Percentiles rank a stretch among this genome's conserved stretches.
phyloP scores from a whole-genome alignment of 2,888 invertebrate genomes.

The Muscina levida region DNA sequence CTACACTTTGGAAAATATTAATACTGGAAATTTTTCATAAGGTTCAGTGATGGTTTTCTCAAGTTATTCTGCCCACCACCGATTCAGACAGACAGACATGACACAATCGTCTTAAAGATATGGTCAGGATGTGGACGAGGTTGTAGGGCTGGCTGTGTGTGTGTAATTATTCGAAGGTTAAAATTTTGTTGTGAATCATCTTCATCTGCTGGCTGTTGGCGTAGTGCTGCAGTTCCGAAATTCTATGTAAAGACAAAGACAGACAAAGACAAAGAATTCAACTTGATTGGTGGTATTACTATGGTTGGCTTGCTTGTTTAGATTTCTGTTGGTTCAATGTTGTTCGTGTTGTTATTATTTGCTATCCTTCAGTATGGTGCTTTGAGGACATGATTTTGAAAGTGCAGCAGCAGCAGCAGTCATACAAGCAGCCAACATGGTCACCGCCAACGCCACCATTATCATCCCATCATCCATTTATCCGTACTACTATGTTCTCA shows the following conservation, averaged over 20 bases:
- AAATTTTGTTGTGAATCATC: slow-evolving; percentile 16
- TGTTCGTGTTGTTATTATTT: background rate
- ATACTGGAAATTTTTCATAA: no score
- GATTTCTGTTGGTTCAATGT: background rate
- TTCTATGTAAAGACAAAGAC: background rate
- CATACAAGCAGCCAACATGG: no score
- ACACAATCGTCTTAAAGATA: no score
- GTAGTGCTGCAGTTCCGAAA: slow-evolving; percentile 4
- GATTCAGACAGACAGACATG: no score
- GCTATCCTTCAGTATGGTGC: slow-evolving; percentile 3
- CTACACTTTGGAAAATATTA: no score
- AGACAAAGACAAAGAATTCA: slow-evolving; percentile 28
- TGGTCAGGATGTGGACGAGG: background rate
- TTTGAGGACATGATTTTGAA: slow-evolving; percentile 7
- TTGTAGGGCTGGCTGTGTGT: no score
- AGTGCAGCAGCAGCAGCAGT: slow-evolving; percentile 6
- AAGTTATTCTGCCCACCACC: no score
- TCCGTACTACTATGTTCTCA: background rate
- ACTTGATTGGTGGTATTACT: slow-evolving; percentile 32
- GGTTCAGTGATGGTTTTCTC: no score
- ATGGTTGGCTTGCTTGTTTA: slow-evolving; percentile 23
- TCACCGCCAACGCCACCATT: background rate
- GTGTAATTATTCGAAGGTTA: slow-evolving; percentile 33
- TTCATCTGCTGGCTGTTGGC: no score
- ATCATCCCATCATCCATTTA: no score